Conservation (phyloP, 2,888 invertebrate species). For the Teleiodes luculella region DNA sequence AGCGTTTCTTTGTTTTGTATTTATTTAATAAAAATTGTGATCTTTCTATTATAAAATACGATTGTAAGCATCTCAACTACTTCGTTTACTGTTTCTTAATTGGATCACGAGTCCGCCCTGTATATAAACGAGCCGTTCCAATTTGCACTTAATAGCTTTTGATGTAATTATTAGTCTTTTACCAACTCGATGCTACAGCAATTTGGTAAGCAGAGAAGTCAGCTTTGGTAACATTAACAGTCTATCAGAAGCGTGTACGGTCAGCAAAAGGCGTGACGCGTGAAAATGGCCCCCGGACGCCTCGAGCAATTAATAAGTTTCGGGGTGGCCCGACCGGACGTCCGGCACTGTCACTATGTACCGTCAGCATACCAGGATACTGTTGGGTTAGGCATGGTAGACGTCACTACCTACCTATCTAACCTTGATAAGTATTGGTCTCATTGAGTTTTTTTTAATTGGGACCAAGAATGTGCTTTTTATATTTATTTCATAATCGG, state of each 20-base stretch:
- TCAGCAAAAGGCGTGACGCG: conserved; percentile 30
- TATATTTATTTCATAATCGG: too few species aligned
- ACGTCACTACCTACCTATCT: too few species aligned
- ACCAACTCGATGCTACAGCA: too few species aligned
- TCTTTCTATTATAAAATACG: too few species aligned
- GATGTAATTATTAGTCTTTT: not conserved
- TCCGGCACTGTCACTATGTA: conserved; percentile 36
- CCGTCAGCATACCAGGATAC: not conserved
- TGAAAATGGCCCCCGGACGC: conserved; percentile 41
- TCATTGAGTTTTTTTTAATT: too few species aligned
- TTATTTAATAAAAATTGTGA: too few species aligned
- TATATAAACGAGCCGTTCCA: not conserved
- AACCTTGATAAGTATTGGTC: too few species aligned
- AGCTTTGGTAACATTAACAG: not conserved
- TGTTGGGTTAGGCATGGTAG: not conserved
- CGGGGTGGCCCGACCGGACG: conserved; percentile 49
- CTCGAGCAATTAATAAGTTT: conserved; percentile 72
- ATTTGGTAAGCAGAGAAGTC: not conserved
- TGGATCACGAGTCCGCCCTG: not conserved
- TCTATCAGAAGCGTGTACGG: not conserved
- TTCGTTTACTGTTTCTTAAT: not conserved
- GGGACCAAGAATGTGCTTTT: too few species aligned
- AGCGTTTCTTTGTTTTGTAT: too few species aligned
- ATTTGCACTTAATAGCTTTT: not conserved
- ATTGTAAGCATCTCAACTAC: too few species aligned